Conservation (phyloP, 2,888 invertebrate genomes). For the Xanthostigma xanthostigma region DNA sequence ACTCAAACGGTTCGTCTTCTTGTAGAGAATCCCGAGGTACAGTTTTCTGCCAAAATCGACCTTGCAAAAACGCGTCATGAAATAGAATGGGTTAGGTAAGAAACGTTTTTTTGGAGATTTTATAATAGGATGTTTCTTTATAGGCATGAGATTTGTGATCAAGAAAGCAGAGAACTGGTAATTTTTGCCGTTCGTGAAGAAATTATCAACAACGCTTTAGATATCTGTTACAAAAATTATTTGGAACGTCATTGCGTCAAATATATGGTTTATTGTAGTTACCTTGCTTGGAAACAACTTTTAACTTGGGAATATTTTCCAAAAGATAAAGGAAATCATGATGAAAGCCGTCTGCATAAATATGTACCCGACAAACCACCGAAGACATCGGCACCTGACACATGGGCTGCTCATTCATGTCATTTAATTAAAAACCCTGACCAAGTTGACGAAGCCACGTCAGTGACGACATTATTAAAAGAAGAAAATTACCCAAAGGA, state of each 20-base stretch:
- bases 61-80: too few relatives aligned
- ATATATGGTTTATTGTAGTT: constrained; percentile 8
- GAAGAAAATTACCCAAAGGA: too few relatives aligned
- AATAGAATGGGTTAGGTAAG: too few relatives aligned
- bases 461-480: too few relatives aligned
- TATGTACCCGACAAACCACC: constrained; percentile 9
- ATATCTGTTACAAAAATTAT: constrained; percentile 7
- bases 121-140: too few relatives aligned
- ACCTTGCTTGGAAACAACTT: constrained; percentile 8
- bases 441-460: too few relatives aligned
- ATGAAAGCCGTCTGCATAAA: constrained; percentile 5
- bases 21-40: too few relatives aligned
- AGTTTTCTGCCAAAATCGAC: too few relatives aligned
- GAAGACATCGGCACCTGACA: constrained; percentile 9
- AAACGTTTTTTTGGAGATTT: too few relatives aligned
- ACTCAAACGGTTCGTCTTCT: too few relatives aligned
- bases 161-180: neutral
- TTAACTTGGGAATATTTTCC: constrained; percentile 9
- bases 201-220: constrained; percentile 6
- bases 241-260: constrained; percentile 6
- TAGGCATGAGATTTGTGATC: neutral
- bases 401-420: constrained; percentile 8
- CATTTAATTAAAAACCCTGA: too few relatives aligned
- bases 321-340: constrained; percentile 7
- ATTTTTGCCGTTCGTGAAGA: constrained; percentile 8